Evolutionary conservation across 2,888 invertebrate species (phyloP).

Genomic region (Pammene fasciana): DNA sequence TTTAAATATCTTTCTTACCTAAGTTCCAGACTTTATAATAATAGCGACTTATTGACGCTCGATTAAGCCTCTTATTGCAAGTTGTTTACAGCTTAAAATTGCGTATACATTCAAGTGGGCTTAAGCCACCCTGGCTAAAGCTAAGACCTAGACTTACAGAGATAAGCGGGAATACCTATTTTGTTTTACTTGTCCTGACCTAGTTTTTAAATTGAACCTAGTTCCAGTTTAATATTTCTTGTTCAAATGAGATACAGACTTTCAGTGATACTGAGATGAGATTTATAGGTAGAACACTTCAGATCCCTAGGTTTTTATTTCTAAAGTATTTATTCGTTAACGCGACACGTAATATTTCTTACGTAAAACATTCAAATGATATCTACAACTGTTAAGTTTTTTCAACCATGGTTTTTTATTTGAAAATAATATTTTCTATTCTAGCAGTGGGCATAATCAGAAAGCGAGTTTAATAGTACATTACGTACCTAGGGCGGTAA

Average conservation of each 20-base stretch:
- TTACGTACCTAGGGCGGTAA: too few relatives aligned
- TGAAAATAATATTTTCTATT: too few relatives aligned
- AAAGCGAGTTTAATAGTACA: too few relatives aligned
- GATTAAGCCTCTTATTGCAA: neutral
- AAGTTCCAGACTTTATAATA: neutral
- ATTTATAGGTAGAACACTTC: neutral
- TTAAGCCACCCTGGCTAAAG: neutral
- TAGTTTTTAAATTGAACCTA: slow-evolving; percentile 33
- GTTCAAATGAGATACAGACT: slow-evolving; percentile 7
- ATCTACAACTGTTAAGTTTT: too few relatives aligned
- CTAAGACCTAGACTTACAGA: neutral
- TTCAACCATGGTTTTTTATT: too few relatives aligned
- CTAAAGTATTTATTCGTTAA: too few relatives aligned
- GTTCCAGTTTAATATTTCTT: slow-evolving; percentile 10
- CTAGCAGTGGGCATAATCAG: too few relatives aligned
- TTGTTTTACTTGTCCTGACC: slow-evolving; percentile 33
- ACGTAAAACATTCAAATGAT: too few relatives aligned
- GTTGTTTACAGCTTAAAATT: neutral
- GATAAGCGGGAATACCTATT: slow-evolving; percentile 7
- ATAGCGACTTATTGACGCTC: too few relatives aligned
- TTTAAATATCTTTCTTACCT: too few relatives aligned
- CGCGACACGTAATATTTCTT: too few relatives aligned
- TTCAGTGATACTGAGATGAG: neutral
- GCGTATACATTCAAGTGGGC: slow-evolving; percentile 4
- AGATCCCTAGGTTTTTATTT: neutral